Conservation (phyloP, 2,797 vertebrate genomes). For the Telmatherina bonti region DNA sequence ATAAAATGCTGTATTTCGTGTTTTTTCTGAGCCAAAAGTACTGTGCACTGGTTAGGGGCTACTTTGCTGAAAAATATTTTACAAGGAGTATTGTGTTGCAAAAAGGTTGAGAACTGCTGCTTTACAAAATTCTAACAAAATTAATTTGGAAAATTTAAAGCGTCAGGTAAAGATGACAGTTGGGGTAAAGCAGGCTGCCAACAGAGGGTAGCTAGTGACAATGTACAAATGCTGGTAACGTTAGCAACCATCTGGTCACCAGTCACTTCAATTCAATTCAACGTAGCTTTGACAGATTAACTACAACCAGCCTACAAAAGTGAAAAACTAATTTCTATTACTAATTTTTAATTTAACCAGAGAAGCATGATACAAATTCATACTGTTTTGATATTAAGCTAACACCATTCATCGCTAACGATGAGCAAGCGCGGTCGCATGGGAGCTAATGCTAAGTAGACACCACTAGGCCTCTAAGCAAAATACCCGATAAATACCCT, state of each 20-base stretch:
- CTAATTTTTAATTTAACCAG: background rate
- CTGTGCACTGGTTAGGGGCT: too few species aligned
- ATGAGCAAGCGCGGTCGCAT: constrained; percentile 28
- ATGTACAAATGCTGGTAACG: background rate
- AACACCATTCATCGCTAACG: background rate
- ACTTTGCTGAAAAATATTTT: too few species aligned
- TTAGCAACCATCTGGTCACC: background rate
- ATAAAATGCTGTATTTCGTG: too few species aligned
- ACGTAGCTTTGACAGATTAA: constrained; percentile 5
- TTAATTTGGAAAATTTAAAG: background rate
- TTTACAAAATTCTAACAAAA: background rate
- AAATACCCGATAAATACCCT: background rate
- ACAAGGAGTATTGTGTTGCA: too few species aligned
- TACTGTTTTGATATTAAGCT: background rate
- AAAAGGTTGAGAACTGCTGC: too few species aligned
- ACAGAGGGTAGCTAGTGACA: background rate
- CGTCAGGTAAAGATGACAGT: background rate
- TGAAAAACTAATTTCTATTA: too few species aligned
- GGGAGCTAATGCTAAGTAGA: constrained; percentile 52
- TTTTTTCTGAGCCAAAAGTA: too few species aligned
- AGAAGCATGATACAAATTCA: too few species aligned
- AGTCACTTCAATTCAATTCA: background rate
- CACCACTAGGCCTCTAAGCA: constrained; percentile 40
- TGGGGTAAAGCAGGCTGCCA: background rate
- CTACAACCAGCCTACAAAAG: background rate